A percentile compares a stretch with the other conserved stretches of the same genome.
Conservation (phyloP, 2,888 invertebrate genomes). For the Julus scandinavius region DNA sequence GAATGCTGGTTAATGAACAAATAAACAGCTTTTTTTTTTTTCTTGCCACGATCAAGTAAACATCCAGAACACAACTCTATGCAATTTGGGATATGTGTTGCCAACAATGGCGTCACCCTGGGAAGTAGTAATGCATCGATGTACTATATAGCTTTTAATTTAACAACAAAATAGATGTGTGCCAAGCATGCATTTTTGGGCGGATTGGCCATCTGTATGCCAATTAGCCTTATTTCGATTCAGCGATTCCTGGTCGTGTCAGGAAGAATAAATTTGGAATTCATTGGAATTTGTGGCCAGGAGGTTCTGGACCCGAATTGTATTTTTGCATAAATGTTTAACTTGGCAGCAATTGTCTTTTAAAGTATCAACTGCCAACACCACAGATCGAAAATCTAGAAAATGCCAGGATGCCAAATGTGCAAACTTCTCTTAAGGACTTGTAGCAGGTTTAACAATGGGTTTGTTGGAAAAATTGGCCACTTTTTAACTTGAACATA, state of each 20-base stretch:
- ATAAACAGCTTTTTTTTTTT: not conserved
- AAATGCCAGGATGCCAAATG: not conserved
- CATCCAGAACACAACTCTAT: slow-evolving; percentile 2
- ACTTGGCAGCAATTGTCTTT: not conserved
- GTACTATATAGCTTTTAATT: not conserved
- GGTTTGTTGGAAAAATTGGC: not conserved
- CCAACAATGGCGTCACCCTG: not conserved
- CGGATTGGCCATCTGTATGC: not conserved
- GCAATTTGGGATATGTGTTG: slow-evolving; percentile 10
- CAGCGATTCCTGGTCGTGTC: too few species aligned
- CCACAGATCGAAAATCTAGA: too few species aligned
- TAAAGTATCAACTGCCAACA: not conserved
- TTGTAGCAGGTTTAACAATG: not conserved
- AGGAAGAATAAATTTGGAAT: too few species aligned
- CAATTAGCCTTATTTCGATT: not conserved
- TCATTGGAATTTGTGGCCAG: too few species aligned
- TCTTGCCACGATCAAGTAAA: slow-evolving; percentile 9
- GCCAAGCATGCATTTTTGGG: not conserved
- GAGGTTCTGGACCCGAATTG: not conserved
- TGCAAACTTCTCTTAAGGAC: not conserved
- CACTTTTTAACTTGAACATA: not conserved
- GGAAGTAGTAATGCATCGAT: not conserved
- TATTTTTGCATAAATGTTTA: not conserved
- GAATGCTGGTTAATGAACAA: not conserved
- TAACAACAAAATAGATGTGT: not conserved